phyloP scores from a whole-genome alignment of 2,797 vertebrate species.

The Gastrophryne carolinensis region DNA sequence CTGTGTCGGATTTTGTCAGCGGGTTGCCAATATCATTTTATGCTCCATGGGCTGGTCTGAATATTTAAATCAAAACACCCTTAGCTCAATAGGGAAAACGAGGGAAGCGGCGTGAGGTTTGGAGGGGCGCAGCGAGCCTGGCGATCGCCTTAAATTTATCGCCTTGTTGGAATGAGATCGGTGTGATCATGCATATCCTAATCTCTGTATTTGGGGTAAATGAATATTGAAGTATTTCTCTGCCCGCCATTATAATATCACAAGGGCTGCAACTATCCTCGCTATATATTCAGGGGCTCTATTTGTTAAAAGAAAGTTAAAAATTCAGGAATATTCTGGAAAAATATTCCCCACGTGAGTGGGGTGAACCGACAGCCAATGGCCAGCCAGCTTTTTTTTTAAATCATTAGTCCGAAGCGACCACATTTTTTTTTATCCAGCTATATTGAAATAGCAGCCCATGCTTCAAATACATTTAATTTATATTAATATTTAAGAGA shows the following conservation, averaged over 20 bases:
- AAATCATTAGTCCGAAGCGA: too few relatives aligned
- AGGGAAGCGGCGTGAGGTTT: background rate
- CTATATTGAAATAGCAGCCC: too few relatives aligned
- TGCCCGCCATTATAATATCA: background rate
- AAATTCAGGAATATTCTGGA: background rate
- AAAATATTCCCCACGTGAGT: too few relatives aligned
- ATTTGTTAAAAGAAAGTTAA: background rate
- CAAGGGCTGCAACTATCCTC: background rate
- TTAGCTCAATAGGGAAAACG: conserved; percentile 19
- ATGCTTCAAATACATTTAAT: too few relatives aligned
- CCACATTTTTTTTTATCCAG: too few relatives aligned
- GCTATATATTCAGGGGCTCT: background rate
- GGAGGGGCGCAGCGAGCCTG: background rate
- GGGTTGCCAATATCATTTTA: conserved; percentile 45
- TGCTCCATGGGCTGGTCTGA: conserved; percentile 45
- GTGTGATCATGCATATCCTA: conserved; percentile 9
- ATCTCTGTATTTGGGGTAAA: background rate
- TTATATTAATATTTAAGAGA: too few relatives aligned
- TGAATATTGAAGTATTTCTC: background rate
- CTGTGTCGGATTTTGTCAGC: conserved; percentile 42
- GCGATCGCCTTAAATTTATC: conserved; percentile 12
- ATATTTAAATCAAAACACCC: conserved; percentile 49
- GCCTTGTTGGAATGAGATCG: conserved; percentile 16
- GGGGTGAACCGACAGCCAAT: too few relatives aligned
- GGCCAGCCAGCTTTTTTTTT: too few relatives aligned